Percentiles rank a stretch among this genome's conserved stretches.
Conservation (phyloP, 2,797 vertebrate species). For the Chrosomus eos region DNA sequence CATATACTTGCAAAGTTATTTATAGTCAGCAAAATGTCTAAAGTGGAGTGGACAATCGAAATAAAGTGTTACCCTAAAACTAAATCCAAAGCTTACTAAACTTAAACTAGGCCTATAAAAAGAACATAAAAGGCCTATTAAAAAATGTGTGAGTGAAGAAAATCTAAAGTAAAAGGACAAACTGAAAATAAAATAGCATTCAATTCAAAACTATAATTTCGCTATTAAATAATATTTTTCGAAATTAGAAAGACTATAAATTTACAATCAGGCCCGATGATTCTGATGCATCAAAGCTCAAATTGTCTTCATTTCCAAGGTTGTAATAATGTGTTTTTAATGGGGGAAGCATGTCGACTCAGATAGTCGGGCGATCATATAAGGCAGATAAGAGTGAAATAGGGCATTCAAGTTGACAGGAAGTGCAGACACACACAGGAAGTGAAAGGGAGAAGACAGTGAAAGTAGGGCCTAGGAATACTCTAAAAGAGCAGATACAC, state of each 20-base stretch:
- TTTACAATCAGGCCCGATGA: neutral
- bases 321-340: neutral
- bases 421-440: conserved; percentile 36
- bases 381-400: conserved; percentile 12
- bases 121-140: neutral
- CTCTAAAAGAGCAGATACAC: conserved; percentile 12
- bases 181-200: neutral
- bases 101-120: neutral
- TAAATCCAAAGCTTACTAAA: neutral
- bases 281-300: neutral
- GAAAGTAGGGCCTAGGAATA: conserved; percentile 10
- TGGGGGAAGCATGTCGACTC: neutral
- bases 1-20: neutral
- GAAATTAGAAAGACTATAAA: neutral
- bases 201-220: neutral
- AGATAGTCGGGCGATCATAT: neutral
- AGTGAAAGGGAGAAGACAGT: conserved; percentile 38
- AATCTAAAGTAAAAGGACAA: neutral
- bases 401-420: neutral
- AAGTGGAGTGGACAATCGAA: neutral
- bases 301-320: neutral
- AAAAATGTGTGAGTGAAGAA: neutral
- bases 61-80: neutral
- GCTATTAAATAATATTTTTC: neutral
- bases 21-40: neutral